A percentile compares a stretch with the other conserved stretches of the same genome.
Conservation (phyloP, 2,113 vertebrate genomes). For the Gambusia affinis region DNA sequence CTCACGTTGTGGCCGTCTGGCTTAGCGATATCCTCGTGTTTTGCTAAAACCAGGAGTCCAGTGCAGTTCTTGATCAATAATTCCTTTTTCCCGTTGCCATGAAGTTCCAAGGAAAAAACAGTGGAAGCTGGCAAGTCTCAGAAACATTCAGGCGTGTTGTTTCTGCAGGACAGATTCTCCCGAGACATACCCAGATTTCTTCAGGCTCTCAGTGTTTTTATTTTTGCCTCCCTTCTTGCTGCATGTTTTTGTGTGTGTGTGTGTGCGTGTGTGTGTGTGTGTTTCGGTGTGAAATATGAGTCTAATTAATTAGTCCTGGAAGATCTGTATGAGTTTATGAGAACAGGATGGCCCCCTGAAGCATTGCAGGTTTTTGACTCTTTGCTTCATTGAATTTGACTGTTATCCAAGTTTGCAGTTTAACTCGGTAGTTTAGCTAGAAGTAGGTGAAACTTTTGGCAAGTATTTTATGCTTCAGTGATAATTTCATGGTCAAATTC, state of each 20-base stretch:
- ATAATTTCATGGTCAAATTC: background rate
- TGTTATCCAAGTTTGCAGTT: background rate
- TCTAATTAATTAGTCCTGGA: constrained; percentile 64
- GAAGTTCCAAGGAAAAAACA: constrained; percentile 23
- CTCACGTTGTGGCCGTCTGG: constrained; percentile 7
- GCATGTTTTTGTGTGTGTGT: background rate
- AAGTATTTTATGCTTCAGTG: background rate
- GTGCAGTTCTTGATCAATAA: constrained; percentile 26
- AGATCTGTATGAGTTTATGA: constrained; percentile 44
- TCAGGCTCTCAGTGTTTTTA: constrained; percentile 15
- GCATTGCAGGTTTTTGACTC: constrained; percentile 23
- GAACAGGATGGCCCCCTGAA: constrained; percentile 21
- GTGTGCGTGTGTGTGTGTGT: background rate
- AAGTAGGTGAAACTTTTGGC: background rate
- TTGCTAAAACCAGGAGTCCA: constrained; percentile 16
- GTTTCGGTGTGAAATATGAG: background rate
- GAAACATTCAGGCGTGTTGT: constrained; percentile 14
- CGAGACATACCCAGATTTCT: constrained; percentile 13
- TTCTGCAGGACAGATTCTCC: constrained; percentile 25
- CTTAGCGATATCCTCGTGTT: constrained; percentile 6
- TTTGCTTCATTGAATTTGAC: background rate
- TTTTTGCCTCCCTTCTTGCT: constrained; percentile 15
- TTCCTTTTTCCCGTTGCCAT: constrained; percentile 30
- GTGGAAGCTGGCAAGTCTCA: constrained; percentile 5
- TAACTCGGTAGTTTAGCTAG: background rate